Base-by-base conservation (phyloP, 1,140 invertebrate genomes). In the Dreissena polymorpha region DNA sequence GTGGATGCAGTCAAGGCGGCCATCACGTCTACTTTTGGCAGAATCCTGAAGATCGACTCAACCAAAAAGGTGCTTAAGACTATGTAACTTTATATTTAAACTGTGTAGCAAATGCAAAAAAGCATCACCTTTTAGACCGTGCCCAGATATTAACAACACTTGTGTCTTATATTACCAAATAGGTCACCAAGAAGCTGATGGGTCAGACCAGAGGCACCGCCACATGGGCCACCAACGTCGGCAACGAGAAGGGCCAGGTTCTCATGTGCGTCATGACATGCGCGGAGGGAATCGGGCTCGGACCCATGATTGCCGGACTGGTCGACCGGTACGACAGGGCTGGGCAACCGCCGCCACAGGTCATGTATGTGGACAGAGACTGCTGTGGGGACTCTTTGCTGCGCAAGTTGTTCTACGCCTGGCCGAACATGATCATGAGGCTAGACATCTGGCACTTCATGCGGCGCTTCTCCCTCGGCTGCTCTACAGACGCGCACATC, bases 401-500 rank as follows among this genome's bases (percentile, higher is more conserved):
- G 10, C 29, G n/a, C 6, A 68, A 51, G 18, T 13, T 73, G 12
- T 86, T 86, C 18, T 0, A 18, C 5, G 80, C 25, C 39, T 86
- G 83, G 86, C 60, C 69, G 5, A 25, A 69, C 14, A 29, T 85
- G n/a, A 12, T 55, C 1, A 25, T 89, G 21, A 63, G 86, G 14
- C 84, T 90, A 6, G 88, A 89, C 69, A 73, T 89, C 3, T 90
- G 89, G 88, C 88, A 89, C 57, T 89, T 89, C 78, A 90, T 89
- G 86, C 65, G 88, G 3, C 50, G 86, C 6, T 27, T 90, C 18
- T 65, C 88, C 5, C 1, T n/a, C 16, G 82, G 79, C 10, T 85
- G 78, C 23, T 85, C 84, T 27, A 88, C 86, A 10, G 85, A 90
- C 12, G 65, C 81, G 3, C 88, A 89, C 51, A 73, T 13, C 1